A percentile compares a stretch with the other conserved stretches of the same genome.
These are phyloP conservation scores for Apodemus agrarius DNA, from an alignment of 2,797 vertebrate genomes.

Conservation along the genomic window DNA sequence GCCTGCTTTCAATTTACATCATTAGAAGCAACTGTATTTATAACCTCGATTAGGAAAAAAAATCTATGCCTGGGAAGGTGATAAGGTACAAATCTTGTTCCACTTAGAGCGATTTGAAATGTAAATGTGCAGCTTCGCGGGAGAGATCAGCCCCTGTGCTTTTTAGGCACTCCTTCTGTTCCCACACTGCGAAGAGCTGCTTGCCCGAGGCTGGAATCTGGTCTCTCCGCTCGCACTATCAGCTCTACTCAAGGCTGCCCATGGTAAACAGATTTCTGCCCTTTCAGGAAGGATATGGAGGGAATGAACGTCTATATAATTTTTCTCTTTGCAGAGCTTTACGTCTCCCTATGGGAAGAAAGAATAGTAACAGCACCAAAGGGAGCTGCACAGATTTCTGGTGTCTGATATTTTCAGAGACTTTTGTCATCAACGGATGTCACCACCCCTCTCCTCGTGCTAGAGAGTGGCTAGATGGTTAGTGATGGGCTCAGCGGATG, in stretches of 20 bases:
- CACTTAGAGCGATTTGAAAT: constrained; percentile 43
- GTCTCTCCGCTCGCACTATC: not conserved
- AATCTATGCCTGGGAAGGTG: not conserved
- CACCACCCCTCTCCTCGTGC: not conserved
- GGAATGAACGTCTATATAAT: not conserved
- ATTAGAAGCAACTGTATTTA: constrained; percentile 26
- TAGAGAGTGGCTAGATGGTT: not conserved
- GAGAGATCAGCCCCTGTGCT: not conserved
- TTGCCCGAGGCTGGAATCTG: constrained; percentile 41
- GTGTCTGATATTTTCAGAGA: constrained; percentile 12
- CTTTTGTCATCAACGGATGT: not conserved
- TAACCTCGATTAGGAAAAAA: constrained; percentile 50
- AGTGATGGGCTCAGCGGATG: not conserved
- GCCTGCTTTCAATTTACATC: constrained; percentile 34
- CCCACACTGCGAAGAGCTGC: not conserved
- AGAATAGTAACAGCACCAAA: not conserved
- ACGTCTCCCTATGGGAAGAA: not conserved
- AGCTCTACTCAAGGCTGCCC: not conserved
- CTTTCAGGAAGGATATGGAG: not conserved
- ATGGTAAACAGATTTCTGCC: not conserved
- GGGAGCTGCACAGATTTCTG: not conserved
- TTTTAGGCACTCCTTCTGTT: not conserved
- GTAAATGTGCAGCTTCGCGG: constrained; percentile 37
- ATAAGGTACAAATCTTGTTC: constrained; percentile 2
- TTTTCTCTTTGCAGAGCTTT: not conserved